Evolutionary conservation across 2,888 invertebrate species (phyloP).

Genomic region (Limnephilus marmoratus): DNA sequence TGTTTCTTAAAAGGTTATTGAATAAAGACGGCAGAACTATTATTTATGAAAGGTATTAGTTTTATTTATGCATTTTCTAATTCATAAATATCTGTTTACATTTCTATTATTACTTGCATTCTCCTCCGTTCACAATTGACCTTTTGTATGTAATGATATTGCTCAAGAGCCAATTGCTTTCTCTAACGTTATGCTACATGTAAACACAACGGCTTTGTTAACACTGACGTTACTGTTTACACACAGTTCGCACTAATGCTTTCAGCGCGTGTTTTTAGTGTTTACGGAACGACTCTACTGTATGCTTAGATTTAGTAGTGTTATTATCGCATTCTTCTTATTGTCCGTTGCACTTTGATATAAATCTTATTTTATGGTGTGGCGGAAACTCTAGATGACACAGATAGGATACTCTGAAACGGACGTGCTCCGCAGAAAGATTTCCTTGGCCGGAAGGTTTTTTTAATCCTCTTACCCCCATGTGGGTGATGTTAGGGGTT

Average conservation of each 20-base stretch:
- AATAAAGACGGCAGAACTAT: neutral
- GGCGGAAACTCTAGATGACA: neutral
- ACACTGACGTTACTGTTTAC: neutral
- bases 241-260: neutral
- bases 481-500: no score
- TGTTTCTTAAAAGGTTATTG: neutral
- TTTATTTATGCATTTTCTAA: neutral
- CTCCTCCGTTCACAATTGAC: neutral
- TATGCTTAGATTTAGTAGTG: neutral
- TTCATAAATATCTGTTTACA: neutral
- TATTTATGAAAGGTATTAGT: neutral
- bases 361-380: neutral
- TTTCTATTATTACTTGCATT: neutral
- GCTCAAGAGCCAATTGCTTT: neutral
- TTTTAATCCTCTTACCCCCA: neutral
- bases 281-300: neutral
- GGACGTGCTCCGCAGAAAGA: no score
- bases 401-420: neutral
- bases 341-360: neutral
- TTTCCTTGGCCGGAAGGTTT: neutral
- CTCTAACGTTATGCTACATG: neutral
- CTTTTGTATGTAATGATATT: neutral
- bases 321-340: neutral
- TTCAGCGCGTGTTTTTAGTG: neutral
- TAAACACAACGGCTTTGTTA: neutral